These are phyloP conservation scores for Drosophila jambulina DNA, from an alignment of 1,140 invertebrate species.

Conservation along the genomic window DNA sequence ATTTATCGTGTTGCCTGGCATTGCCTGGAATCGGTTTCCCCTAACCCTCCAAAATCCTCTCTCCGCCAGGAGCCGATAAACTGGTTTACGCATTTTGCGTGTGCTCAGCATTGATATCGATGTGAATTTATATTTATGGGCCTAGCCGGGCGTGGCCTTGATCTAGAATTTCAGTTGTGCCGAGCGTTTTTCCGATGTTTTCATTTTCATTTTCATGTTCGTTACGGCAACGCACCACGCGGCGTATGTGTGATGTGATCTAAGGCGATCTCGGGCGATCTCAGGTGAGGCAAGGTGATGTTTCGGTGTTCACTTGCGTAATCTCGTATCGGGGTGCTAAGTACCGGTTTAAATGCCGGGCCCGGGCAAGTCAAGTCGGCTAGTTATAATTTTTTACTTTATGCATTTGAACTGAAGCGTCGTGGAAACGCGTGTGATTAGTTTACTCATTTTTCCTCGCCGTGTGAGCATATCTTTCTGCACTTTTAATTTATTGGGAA, in stretches of 20 bases:
- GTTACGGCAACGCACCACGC: slow-evolving; percentile 22
- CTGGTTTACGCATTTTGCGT: slow-evolving; percentile 78
- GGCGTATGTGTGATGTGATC: slow-evolving; percentile 59
- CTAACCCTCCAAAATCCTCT: background rate
- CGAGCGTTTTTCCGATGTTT: slow-evolving; percentile 69
- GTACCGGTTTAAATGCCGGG: slow-evolving; percentile 69
- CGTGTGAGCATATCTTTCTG: slow-evolving; percentile 39
- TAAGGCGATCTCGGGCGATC: slow-evolving; percentile 28
- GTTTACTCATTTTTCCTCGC: slow-evolving; percentile 27
- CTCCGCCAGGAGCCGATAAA: slow-evolving; percentile 46
- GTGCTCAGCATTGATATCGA: slow-evolving; percentile 37
- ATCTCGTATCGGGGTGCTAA: slow-evolving; percentile 63
- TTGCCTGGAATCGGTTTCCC: slow-evolving; percentile 46
- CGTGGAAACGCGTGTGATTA: slow-evolving; percentile 41
- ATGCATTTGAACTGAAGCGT: slow-evolving; percentile 66
- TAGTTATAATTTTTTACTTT: slow-evolving; percentile 47
- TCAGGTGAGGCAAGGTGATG: slow-evolving; percentile 42
- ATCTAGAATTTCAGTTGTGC: slow-evolving; percentile 71
- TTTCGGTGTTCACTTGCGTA: slow-evolving; percentile 60
- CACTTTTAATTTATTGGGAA: slow-evolving; percentile 79
- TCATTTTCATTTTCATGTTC: slow-evolving; percentile 53
- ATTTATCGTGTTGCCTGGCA: slow-evolving; percentile 68
- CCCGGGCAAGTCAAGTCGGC: slow-evolving; percentile 65
- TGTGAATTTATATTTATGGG: slow-evolving; percentile 43
- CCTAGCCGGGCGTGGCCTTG: slow-evolving; percentile 63